These are phyloP conservation scores for Zaprionus nigranus DNA, from an alignment of 1,140 invertebrate genomes.

Conservation along the genomic window DNA sequence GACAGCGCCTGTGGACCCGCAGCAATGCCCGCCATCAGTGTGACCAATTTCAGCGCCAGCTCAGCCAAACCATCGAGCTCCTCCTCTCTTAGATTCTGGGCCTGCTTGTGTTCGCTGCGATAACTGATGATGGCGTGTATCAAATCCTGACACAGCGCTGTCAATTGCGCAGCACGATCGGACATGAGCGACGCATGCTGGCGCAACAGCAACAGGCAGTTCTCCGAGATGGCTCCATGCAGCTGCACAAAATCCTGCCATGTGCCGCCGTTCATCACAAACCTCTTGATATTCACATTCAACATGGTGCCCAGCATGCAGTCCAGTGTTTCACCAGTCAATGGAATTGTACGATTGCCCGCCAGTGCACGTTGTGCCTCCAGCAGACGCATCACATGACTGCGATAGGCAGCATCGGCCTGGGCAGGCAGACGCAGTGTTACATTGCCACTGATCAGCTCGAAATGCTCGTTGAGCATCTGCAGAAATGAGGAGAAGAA, in stretches of 20 bases:
- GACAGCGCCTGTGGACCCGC: constrained; percentile 57
- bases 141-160: constrained; percentile 71
- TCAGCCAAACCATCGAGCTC: constrained; percentile 74
- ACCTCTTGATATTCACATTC: constrained; percentile 72
- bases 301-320: constrained; percentile 65
- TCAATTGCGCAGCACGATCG: constrained; percentile 75
- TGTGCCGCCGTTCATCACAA: constrained; percentile 48
- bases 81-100: constrained; percentile 50
- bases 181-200: constrained; percentile 66
- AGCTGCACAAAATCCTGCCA: constrained; percentile 57
- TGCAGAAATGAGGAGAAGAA: constrained; percentile 15
- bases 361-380: constrained; percentile 64
- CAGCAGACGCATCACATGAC: constrained; percentile 44
- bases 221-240: constrained; percentile 54
- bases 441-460: constrained; percentile 58
- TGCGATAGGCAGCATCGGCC: constrained; percentile 25
- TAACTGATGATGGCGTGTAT: constrained; percentile 76
- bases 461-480: constrained; percentile 82
- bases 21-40: constrained; percentile 64
- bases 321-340: constrained; percentile 73
- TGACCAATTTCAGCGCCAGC: constrained; percentile 70
- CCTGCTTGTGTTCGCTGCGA: constrained; percentile 70
- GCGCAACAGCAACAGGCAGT: constrained; percentile 60
- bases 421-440: constrained; percentile 49
- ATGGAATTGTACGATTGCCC: constrained; percentile 67